Evolutionary conservation across 2,113 vertebrate genomes (phyloP), one percentile per base, ranked within the genome.

Genomic region (Camelus dromedarius): DNA sequence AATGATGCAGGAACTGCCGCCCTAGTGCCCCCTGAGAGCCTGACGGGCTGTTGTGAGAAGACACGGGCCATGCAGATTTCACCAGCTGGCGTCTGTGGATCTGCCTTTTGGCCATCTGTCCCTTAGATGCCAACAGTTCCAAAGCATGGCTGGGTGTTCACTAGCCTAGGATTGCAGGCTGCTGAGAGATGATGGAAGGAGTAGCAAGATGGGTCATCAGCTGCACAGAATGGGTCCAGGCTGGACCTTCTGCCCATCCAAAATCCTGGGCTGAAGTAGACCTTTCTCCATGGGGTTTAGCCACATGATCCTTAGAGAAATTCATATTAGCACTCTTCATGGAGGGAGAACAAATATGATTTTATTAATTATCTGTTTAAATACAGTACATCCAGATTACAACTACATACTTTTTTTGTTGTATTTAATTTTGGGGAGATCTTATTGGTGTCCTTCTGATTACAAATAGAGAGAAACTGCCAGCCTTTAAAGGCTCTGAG

Each of bases 351-450:
- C 22, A 94, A 69, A 67, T 35, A 64, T 4, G 26, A 77, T 73
- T 94, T 82, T 14, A 50, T 70, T 69, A 89, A 42, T 69, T 69
- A 60, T n/a, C 24, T 82, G 54, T 35, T 84, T 84, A 48, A 87
- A 81, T 62, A 62, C 20, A 69, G 15, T 58, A 67, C 64, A 38
- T 54, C 69, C 62, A 91, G 66, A 32, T 12, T 76, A 66, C 56
- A 60, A 75, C 46, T 94, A n/a, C 19, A 56, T 22, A 12, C n/a
- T 72, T 35, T 70, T 62, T 92, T 95, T 64, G 75, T 50, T 48
- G 50, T 70, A 42, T 73, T 98, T 96, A 56, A 83, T 54, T 93
- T 46, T 4, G 35, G 11, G 7, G 16, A 83, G 13, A 46, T 75
- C 58, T 84, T 32, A 46, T 8, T 42, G 15, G 11, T 52, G 8